Evolutionary conservation across 2,888 invertebrate species (phyloP), one percentile per base, ranked within the genome.

Genomic region (Agriotes lineatus): DNA sequence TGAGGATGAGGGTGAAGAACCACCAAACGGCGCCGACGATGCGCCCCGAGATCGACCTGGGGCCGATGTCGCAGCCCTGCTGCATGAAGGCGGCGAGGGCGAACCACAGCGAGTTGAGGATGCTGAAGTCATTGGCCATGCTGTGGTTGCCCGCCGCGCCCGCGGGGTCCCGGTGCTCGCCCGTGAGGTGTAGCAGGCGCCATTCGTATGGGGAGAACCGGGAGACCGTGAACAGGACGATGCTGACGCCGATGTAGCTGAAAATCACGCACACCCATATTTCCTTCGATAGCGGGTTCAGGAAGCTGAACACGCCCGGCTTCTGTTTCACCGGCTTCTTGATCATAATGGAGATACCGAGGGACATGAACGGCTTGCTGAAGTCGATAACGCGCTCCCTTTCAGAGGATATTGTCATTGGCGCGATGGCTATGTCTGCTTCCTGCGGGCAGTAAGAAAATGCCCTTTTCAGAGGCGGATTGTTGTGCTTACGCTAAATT

Each of bases 1-100:
- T 96, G 65, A 99, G 89, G 80, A 99, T 99, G 71, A 99, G 88
- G 0, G 98, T 99, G 86, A 99, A 99, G 85, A 99, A 99, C 98
- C 99, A 99, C 99, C 99, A 99, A 1, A 98, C 97, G 39, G 96
- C 95, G 44, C 97, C 97, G 1, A 99, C 99, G 78, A 99, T 97
- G 69, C 99, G 89, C 2, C 96, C 96, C 0, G 96, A 96, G 75
- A 96, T 88, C 85, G 87, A 96, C 91, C 96, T 91, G 12, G 99
- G 99, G 65, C 96, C 94, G 71, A 97, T 93, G 84, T 99, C 98
- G 81, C 96, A 96, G 70, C 98, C 98, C 86, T 99, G 99, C 85
- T 98, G 97, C 96, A 99, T 97, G 83, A 99, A 95, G 39, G 98
- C 97, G 14, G 97, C 97, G 74, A 99, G 87, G 0, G 98, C 93